Conservation (phyloP, 2,888 invertebrate species). For the Phymatocera aterrima region DNA sequence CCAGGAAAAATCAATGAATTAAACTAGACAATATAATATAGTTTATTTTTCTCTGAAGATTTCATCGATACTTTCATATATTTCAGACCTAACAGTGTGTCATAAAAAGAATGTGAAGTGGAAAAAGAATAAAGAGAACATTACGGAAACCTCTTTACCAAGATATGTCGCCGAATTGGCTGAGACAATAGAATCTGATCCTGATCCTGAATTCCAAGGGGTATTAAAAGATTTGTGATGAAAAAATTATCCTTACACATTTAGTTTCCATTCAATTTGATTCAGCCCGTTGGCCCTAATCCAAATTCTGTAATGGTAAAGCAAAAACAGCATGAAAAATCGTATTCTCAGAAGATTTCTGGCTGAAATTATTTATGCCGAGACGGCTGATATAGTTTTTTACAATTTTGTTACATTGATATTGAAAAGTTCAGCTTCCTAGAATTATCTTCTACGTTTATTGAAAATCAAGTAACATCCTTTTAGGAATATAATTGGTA, state of each 20-base stretch:
- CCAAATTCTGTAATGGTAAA: too few relatives aligned
- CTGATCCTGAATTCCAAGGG: constrained; percentile 69
- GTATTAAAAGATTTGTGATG: too few relatives aligned
- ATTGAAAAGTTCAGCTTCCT: neutral
- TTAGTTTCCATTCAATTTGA: too few relatives aligned
- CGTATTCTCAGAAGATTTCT: too few relatives aligned
- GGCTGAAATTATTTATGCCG: too few relatives aligned
- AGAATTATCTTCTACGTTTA: neutral
- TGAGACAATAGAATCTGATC: constrained; percentile 66
- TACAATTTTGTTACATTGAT: too few relatives aligned
- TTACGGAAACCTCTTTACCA: constrained; percentile 55
- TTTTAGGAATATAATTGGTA: constrained; percentile 71
- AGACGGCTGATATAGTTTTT: too few relatives aligned
- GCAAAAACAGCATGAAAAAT: too few relatives aligned
- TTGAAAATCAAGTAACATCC: neutral
- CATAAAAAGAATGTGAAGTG: constrained; percentile 58
- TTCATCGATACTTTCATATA: too few relatives aligned
- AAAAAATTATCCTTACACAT: too few relatives aligned
- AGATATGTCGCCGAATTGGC: constrained; percentile 66
- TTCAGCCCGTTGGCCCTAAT: too few relatives aligned
- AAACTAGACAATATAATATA: neutral
- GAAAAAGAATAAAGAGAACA: constrained; percentile 45
- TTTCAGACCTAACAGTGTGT: constrained; percentile 55
- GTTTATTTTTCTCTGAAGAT: neutral
- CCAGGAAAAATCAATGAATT: too few relatives aligned